Evolutionary conservation across 2,113 vertebrate species (phyloP).

Genomic region (Gila orcuttii): DNA sequence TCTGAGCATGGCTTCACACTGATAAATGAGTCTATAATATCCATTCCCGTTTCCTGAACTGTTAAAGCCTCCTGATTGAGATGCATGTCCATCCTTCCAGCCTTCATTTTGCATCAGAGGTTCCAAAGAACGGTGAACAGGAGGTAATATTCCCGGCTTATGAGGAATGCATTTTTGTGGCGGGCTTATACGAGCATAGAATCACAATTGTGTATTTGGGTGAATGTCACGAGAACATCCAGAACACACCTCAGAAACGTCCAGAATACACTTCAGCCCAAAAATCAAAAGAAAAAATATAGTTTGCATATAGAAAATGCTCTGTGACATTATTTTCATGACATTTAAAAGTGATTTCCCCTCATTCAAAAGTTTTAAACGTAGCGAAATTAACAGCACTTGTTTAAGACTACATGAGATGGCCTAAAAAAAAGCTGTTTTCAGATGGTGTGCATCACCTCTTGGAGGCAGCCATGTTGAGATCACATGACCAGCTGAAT

Average conservation of each 20-base stretch:
- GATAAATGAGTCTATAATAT: slow-evolving; percentile 42
- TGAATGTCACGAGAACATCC: neutral
- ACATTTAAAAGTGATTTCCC: neutral
- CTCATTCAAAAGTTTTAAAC: neutral
- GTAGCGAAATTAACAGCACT: neutral
- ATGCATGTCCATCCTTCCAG: slow-evolving; percentile 11
- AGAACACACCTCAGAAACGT: neutral
- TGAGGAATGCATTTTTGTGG: neutral
- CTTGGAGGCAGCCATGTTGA: neutral
- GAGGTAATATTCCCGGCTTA: neutral
- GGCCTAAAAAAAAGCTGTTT: neutral
- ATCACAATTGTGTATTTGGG: slow-evolving; percentile 25
- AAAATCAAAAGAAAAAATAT: neutral
- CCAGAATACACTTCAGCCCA: neutral
- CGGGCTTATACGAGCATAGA: slow-evolving; percentile 15
- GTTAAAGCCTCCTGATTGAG: slow-evolving; percentile 27
- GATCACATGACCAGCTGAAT: neutral
- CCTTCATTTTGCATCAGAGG: slow-evolving; percentile 28
- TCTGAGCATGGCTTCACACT: slow-evolving; percentile 16
- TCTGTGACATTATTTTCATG: neutral
- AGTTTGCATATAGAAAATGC: neutral
- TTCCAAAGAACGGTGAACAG: neutral
- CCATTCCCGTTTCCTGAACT: neutral
- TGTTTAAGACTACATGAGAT: too few relatives aligned
- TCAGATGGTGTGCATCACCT: neutral